Conservation (phyloP, 2,797 vertebrate genomes). For the Xerus rutilus region DNA sequence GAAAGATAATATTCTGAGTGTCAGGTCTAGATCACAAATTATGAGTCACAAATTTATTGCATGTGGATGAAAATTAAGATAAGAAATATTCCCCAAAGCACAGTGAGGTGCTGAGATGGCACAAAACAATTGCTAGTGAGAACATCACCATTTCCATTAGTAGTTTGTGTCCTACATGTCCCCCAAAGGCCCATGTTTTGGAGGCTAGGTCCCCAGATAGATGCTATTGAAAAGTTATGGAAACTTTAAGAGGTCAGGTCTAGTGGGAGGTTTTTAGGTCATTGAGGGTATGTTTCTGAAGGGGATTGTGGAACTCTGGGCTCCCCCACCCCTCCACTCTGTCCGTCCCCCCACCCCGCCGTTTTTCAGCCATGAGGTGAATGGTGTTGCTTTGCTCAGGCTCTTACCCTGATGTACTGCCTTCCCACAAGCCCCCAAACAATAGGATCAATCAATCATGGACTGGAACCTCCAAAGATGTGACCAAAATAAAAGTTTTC, state of each 20-base stretch:
- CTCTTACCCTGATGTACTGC: not conserved
- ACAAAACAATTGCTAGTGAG: not conserved
- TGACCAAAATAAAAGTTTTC: not conserved
- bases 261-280: not conserved
- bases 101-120: not conserved
- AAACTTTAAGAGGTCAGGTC: not conserved
- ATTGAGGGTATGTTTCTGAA: not conserved
- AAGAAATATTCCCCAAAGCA: not conserved
- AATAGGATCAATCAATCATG: too few relatives aligned
- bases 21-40: not conserved
- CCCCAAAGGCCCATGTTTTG: not conserved
- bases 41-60: not conserved
- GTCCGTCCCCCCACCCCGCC: not conserved
- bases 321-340: too few relatives aligned
- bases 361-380: not conserved
- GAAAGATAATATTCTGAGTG: not conserved
- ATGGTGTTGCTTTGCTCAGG: not conserved
- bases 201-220: not conserved
- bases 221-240: not conserved
- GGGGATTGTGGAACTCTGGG: not conserved
- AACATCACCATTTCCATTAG: not conserved
- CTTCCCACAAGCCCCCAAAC: not conserved
- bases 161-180: not conserved
- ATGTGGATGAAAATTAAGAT: not conserved
- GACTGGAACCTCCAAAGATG: not conserved